phyloP scores from a whole-genome alignment of 1,140 invertebrate species.

The Cylas formicarius region DNA sequence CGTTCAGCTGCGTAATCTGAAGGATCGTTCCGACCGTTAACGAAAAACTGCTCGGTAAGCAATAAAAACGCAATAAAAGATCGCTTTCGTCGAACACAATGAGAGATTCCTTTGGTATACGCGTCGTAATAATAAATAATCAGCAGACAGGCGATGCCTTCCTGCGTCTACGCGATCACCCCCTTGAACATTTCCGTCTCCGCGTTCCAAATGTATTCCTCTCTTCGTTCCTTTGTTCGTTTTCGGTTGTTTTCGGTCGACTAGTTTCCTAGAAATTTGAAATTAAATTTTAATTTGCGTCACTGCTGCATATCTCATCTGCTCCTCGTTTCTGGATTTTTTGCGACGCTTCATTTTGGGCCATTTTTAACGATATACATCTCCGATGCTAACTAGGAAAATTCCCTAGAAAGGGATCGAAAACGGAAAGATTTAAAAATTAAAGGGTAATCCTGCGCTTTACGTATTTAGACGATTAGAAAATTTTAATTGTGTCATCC shows the following conservation, averaged over 20 bases:
- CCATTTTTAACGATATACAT: conserved; percentile 1
- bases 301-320: neutral
- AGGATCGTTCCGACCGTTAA: too few species aligned
- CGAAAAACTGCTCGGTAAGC: too few species aligned
- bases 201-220: conserved; percentile 13
- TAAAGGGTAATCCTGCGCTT: too few species aligned
- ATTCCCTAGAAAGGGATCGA: too few species aligned
- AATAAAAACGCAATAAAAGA: conserved; percentile 21
- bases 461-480: too few species aligned
- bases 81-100: conserved; percentile 18
- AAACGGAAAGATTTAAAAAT: too few species aligned
- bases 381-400: too few species aligned
- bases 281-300: neutral
- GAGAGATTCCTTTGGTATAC: conserved; percentile 18
- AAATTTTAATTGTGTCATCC: too few species aligned
- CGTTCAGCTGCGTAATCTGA: too few species aligned
- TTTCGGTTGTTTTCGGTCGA: neutral
- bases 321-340: conserved; percentile 1
- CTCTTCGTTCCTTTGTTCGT: too few species aligned
- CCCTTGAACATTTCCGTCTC: conserved; percentile 11
- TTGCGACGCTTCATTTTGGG: neutral
- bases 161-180: conserved; percentile 16
- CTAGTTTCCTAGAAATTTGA: neutral
- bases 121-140: conserved; percentile 23
- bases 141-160: conserved; percentile 18